Conservation (phyloP, 2,113 vertebrate species). For the Thalassoma bifasciatum region DNA sequence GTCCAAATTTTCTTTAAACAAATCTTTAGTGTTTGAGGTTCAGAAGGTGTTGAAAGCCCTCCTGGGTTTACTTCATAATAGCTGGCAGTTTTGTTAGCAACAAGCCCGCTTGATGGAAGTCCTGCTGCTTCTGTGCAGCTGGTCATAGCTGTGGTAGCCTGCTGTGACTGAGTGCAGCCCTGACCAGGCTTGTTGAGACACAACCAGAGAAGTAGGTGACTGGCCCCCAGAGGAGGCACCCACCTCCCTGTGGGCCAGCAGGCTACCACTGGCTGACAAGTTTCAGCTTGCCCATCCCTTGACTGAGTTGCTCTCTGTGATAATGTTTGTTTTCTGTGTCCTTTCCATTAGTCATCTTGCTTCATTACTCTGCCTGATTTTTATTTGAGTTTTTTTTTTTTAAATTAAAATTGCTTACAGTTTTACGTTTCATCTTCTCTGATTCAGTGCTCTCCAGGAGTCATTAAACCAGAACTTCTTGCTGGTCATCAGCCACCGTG, state of each 20-base stretch:
- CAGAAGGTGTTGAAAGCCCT: neutral
- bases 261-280: slow-evolving; percentile 87
- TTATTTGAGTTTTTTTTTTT: neutral
- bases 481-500: slow-evolving; percentile 96
- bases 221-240: slow-evolving; percentile 72
- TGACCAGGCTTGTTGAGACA: slow-evolving; percentile 88
- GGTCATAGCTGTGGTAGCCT: slow-evolving; percentile 64
- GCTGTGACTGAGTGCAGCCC: slow-evolving; percentile 79
- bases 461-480: slow-evolving; percentile 99
- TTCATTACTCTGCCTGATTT: slow-evolving; percentile 2
- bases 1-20: neutral
- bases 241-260: slow-evolving; percentile 72
- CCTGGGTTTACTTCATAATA: neutral
- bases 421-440: slow-evolving; percentile 8
- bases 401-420: neutral
- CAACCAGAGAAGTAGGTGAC: slow-evolving; percentile 76
- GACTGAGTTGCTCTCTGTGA: slow-evolving; percentile 80
- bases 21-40: neutral
- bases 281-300: slow-evolving; percentile 89
- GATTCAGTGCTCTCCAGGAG: slow-evolving; percentile 91
- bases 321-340: slow-evolving; percentile 74
- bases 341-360: slow-evolving; percentile 71
- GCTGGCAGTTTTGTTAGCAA: slow-evolving; percentile 28
- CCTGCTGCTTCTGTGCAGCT: slow-evolving; percentile 67
- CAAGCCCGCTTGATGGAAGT: slow-evolving; percentile 31